Evolutionary conservation across 2,113 vertebrate genomes (phyloP).

Genomic region (Hemicordylus capensis): DNA sequence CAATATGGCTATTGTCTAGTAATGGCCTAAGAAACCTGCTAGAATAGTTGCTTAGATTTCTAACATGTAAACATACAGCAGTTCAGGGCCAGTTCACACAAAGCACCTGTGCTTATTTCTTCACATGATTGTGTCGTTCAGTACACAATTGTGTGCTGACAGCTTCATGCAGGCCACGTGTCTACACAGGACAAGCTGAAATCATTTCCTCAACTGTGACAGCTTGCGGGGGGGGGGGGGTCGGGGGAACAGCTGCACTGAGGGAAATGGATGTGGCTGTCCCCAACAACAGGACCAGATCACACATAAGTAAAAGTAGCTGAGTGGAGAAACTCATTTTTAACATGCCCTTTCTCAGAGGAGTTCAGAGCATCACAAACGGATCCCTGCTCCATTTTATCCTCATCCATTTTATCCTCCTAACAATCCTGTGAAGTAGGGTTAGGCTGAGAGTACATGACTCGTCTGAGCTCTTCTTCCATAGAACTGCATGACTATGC

Average conservation of each 20-base stretch:
- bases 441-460: too few species aligned
- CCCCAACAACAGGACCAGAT: neutral
- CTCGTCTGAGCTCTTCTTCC: too few species aligned
- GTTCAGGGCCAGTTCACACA: neutral
- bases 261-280: neutral
- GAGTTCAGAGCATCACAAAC: too few species aligned
- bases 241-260: neutral
- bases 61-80: slow-evolving; percentile 35
- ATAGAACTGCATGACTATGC: too few species aligned
- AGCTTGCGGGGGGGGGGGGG: neutral
- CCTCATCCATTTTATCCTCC: too few species aligned
- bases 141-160: too few species aligned
- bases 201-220: neutral
- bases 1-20: slow-evolving; percentile 38
- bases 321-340: too few species aligned
- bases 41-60: neutral
- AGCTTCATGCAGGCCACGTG: neutral
- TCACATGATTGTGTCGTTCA: neutral
- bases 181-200: neutral
- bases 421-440: too few species aligned
- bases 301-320: too few species aligned
- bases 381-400: too few species aligned
- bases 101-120: neutral
- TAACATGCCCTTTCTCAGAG: too few species aligned
- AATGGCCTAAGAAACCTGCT: slow-evolving; percentile 2